Percentiles rank a stretch among this genome's conserved stretches.
Evolutionary conservation across 92 coral and sea anemone genomes (phyloP).

Genomic region (Palythoa grandiflora): DNA sequence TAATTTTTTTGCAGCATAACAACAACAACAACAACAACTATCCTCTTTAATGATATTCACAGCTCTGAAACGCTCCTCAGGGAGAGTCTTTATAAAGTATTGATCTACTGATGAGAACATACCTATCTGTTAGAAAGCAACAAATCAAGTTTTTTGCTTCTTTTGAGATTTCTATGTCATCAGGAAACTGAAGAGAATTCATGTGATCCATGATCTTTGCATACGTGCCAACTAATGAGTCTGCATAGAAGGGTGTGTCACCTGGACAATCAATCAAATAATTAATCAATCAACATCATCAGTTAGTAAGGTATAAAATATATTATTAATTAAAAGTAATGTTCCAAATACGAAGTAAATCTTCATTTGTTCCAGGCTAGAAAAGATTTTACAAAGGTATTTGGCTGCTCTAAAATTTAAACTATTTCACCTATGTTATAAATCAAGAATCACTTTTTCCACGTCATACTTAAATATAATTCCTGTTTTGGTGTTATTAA

Average conservation of each 20-base stretch:
- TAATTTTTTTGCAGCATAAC: no score
- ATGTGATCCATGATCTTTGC: constrained; percentile 99
- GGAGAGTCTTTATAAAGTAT: no score
- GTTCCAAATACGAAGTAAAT: no score
- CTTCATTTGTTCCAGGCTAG: no score
- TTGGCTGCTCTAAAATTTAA: no score
- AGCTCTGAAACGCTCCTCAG: not conserved
- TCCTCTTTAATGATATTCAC: not conserved
- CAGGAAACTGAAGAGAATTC: constrained; percentile 96
- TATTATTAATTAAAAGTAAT: no score
- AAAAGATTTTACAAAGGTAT: no score
- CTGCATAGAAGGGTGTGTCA: constrained; percentile 98
- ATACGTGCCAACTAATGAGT: constrained; percentile 96
- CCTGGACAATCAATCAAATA: constrained; percentile 60
- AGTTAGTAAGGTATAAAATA: not conserved
- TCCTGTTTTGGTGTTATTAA: no score
- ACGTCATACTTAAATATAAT: no score
- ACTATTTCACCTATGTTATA: no score
- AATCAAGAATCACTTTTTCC: no score
- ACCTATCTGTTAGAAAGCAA: constrained; percentile 97
- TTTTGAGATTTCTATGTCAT: constrained; percentile 93
- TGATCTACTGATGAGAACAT: not conserved
- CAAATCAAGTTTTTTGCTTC: constrained; percentile 92
- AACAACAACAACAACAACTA: no score
- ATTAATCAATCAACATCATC: not conserved